Conservation (phyloP, 2,888 invertebrate species). For the Heliconius cydno region DNA sequence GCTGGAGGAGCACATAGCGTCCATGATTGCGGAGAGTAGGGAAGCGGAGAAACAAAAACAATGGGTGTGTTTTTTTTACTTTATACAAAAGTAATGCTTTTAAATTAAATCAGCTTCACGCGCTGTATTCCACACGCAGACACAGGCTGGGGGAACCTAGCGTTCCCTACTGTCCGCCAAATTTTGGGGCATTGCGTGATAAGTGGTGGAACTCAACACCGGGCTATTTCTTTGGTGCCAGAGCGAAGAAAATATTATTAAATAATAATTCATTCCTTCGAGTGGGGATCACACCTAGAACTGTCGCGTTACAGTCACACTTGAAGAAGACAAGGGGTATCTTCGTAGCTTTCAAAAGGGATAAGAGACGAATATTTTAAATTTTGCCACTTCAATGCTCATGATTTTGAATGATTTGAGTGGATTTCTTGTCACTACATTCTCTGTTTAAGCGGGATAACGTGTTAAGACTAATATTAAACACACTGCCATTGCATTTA, state of each 20-base stretch:
- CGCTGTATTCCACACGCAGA: background rate
- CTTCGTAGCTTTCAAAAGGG: no score
- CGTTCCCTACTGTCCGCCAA: no score
- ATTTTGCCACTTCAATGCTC: background rate
- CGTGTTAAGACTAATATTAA: background rate
- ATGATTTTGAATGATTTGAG: background rate
- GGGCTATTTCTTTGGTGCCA: no score
- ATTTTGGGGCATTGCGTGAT: no score
- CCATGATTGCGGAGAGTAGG: slow-evolving; percentile 64
- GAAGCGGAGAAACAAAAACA: slow-evolving; percentile 70
- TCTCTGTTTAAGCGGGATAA: background rate
- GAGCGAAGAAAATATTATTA: no score
- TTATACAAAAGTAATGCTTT: no score
- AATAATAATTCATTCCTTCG: no score
- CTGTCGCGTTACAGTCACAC: no score
- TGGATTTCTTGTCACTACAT: background rate
- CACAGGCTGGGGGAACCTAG: no score
- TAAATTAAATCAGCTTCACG: background rate
- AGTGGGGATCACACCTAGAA: no score
- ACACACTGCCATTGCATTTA: background rate
- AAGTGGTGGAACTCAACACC: no score
- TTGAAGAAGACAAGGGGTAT: no score
- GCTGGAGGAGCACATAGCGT: slow-evolving; percentile 70
- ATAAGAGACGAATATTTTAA: background rate
- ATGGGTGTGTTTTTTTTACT: slow-evolving; percentile 59